These are phyloP conservation scores for Propithecus coquereli DNA, from an alignment of 2,113 vertebrate species.

Conservation along the genomic window DNA sequence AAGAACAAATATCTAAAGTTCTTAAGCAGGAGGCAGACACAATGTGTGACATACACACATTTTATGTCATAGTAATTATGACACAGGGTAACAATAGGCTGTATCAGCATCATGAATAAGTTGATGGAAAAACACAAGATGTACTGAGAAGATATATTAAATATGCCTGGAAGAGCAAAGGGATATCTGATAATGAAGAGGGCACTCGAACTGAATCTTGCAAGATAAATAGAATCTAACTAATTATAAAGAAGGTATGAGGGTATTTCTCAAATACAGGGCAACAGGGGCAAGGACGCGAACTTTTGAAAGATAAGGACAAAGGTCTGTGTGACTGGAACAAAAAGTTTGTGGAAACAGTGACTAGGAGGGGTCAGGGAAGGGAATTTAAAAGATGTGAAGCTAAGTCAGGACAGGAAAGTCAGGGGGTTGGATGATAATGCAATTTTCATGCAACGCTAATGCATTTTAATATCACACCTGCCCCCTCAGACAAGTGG, in stretches of 20 bases:
- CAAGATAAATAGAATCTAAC: background rate
- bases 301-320: background rate
- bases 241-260: background rate
- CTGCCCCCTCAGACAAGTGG: background rate
- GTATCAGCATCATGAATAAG: background rate
- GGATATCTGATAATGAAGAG: background rate
- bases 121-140: background rate
- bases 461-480: background rate
- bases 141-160: background rate
- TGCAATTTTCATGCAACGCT: background rate
- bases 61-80: background rate
- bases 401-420: background rate
- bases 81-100: background rate
- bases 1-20: background rate
- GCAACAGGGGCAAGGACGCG: background rate
- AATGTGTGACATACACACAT: too few species aligned
- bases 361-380: background rate
- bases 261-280: background rate
- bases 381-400: background rate
- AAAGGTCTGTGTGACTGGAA: background rate
- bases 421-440: background rate
- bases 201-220: background rate
- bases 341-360: background rate
- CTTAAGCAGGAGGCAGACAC: background rate
- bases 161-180: background rate